Percentiles rank a stretch among this genome's conserved stretches.
Conservation (phyloP, 2,113 vertebrate genomes). For the Thamnophis sirtalis region DNA sequence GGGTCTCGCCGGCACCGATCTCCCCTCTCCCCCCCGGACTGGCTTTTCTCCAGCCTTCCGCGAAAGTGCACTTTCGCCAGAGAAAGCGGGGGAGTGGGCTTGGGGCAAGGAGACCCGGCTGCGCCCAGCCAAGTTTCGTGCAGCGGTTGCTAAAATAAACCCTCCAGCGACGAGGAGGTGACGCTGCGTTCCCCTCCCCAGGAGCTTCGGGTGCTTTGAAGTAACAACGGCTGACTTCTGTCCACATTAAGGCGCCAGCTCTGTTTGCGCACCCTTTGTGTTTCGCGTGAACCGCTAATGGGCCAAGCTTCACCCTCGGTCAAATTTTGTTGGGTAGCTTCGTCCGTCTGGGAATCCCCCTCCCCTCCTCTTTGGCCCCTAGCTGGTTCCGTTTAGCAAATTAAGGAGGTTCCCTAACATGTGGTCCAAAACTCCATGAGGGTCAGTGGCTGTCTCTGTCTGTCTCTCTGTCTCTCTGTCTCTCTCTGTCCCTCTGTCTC, state of each 20-base stretch:
- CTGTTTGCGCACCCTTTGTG: neutral
- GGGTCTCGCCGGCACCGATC: constrained; percentile 49
- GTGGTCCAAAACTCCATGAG: neutral
- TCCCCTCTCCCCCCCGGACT: neutral
- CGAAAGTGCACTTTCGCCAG: neutral
- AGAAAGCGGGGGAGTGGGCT: neutral
- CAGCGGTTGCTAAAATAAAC: neutral
- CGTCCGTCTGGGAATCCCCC: neutral
- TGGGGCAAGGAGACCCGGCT: neutral
- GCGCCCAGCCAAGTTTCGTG: neutral
- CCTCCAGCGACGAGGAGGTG: neutral
- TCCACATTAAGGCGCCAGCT: neutral
- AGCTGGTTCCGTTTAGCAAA: neutral
- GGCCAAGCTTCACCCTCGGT: neutral
- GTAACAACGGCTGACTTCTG: neutral
- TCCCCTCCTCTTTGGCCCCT: neutral
- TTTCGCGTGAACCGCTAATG: neutral
- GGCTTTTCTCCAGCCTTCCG: neutral
- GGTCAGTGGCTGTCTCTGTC: too few species aligned
- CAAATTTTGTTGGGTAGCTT: neutral
- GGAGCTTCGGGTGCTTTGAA: neutral
- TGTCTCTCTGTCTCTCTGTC: too few species aligned
- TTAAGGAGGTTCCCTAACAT: neutral
- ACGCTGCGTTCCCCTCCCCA: neutral
- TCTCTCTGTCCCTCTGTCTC: too few species aligned